phyloP scores from a whole-genome alignment of 2,113 vertebrate species.

The Pollimyrus isidori region DNA sequence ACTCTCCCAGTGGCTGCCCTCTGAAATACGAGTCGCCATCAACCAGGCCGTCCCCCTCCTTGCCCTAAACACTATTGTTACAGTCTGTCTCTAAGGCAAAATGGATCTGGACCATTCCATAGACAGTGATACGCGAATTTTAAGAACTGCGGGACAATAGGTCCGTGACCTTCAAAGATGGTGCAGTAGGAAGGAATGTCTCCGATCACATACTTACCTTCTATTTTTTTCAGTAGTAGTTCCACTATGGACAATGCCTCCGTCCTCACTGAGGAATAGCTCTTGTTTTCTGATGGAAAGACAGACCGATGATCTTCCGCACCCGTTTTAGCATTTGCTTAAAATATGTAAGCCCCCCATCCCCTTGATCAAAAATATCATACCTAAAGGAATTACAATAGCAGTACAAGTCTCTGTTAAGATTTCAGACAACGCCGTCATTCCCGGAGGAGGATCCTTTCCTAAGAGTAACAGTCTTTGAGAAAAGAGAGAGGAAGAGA shows the following conservation, averaged over 20 bases:
- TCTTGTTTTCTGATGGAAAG: slow-evolving; percentile 81
- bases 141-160: neutral
- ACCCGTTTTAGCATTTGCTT: too few relatives aligned
- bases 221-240: slow-evolving; percentile 76
- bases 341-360: neutral
- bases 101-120: neutral
- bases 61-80: neutral
- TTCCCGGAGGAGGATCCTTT: slow-evolving; percentile 66
- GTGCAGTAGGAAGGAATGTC: neutral
- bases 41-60: neutral
- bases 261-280: slow-evolving; percentile 87
- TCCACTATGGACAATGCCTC: slow-evolving; percentile 89
- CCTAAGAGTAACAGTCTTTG: slow-evolving; percentile 80
- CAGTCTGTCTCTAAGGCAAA: neutral
- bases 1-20: slow-evolving; percentile 80
- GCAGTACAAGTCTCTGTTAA: slow-evolving; percentile 60
- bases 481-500: slow-evolving; percentile 19
- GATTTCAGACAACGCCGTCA: slow-evolving; percentile 71
- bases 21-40: slow-evolving; percentile 46
- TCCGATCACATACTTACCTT: slow-evolving; percentile 62
- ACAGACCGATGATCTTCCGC: slow-evolving; percentile 13
- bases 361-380: neutral
- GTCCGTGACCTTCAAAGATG: neutral
- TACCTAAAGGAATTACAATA: slow-evolving; percentile 77
- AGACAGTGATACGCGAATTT: neutral